Base-by-base conservation (phyloP, 2,888 invertebrate genomes). In the Nebria brevicollis region DNA sequence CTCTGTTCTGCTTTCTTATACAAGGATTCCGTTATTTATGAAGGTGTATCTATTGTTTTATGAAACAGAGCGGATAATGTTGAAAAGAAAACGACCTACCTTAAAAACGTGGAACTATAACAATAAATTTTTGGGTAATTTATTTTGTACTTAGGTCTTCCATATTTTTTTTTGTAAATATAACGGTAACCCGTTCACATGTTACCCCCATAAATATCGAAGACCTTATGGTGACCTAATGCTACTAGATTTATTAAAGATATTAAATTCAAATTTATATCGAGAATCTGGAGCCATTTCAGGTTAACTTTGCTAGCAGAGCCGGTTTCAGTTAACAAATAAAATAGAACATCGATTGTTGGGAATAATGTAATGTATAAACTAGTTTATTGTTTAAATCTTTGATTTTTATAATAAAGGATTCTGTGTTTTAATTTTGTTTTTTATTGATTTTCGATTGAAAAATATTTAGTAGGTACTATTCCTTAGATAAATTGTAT, bases 21-120 rank as follows among this genome's bases (percentile, higher is more conserved):
- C 70, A 43, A 13, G 25, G 66, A 34, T 66, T 72, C 41, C 26
- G 77, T 78, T 78, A 78, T 78, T 78, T 78, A 78, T 78, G 78
- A 78, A 78, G 64, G 73, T 65, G 73, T 72, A 78, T 78, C 73
- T 78, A 78, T 78, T 78, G 78, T 78, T 78, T 73, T 78, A 72
- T 73, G 73, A 78, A 78, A 73, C 68, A 77, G 65, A 77, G 75
- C 5, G 34, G 11, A 8, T 25, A 70, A 70, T 25, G 70, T 34
- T 34, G 20, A 70, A 70, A 70, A 34, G 25, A 4, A 70, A 54
- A 54, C 54, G 8, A 54, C 54, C 54, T 54, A 54, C 54, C 54
- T 54, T 54, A 54, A 54, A 54, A 54, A 2, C 4, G 13, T 11
- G 54, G 13, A 54, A 54, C 54, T 54, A 54, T 11, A 54, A 8